These are phyloP conservation scores for Vombatus ursinus DNA, from an alignment of 2,113 vertebrate genomes.

Conservation along the genomic window DNA sequence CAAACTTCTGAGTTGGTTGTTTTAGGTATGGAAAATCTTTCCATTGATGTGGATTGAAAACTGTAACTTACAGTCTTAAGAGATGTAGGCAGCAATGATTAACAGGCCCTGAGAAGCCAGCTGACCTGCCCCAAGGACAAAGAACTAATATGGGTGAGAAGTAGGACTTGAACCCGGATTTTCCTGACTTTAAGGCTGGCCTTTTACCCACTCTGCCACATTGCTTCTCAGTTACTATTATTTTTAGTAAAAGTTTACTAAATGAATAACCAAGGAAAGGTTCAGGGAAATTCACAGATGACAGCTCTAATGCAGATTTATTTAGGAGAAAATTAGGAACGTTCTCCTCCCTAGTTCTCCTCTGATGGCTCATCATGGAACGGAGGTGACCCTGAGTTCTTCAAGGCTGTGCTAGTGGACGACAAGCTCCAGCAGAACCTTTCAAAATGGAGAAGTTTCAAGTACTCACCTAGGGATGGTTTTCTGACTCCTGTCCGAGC, in stretches of 20 bases:
- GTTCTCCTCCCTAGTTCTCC: background rate
- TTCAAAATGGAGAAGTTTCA: background rate
- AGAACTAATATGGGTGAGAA: background rate
- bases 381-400: too few species aligned
- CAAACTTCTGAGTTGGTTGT: background rate
- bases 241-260: background rate
- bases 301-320: background rate
- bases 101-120: background rate
- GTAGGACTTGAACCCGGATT: background rate
- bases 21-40: background rate
- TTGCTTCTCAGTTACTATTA: background rate
- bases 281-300: background rate
- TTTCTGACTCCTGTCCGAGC: background rate
- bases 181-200: too few species aligned
- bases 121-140: background rate
- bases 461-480: background rate
- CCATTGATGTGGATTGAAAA: background rate
- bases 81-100: background rate
- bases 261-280: background rate
- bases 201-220: too few species aligned
- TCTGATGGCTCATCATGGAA: background rate
- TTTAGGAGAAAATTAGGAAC: background rate
- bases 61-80: background rate
- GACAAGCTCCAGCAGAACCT: too few species aligned
- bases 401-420: too few species aligned